Percentiles rank a stretch among this genome's conserved stretches.
These are phyloP conservation scores for Turnix velox DNA, from an alignment of 2,113 vertebrate genomes.

Conservation along the genomic window DNA sequence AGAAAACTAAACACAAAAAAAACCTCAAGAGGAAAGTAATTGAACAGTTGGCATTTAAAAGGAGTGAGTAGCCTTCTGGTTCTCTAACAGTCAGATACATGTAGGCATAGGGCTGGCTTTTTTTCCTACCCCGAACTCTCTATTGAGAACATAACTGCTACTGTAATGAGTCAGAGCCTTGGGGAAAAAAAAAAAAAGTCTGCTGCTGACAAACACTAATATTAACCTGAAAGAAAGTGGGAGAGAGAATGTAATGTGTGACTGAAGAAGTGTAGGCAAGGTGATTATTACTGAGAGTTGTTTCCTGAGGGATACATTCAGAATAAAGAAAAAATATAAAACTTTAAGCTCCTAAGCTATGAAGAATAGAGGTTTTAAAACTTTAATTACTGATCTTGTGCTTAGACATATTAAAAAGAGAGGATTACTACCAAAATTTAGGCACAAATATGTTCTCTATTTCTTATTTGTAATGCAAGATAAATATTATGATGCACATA, in stretches of 20 bases:
- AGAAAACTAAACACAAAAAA: not conserved
- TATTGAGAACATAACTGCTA: constrained; percentile 62
- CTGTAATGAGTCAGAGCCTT: constrained; percentile 71
- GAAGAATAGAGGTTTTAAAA: not conserved
- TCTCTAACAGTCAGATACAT: constrained; percentile 52
- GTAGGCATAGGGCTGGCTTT: constrained; percentile 58
- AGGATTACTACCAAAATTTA: constrained; percentile 36
- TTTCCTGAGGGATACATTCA: constrained; percentile 37
- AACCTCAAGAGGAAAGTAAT: not conserved
- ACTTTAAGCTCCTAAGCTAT: constrained; percentile 41
- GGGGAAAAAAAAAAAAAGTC: constrained; percentile 20
- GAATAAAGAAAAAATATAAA: constrained; percentile 54
- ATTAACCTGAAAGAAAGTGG: constrained; percentile 58
- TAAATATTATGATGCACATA: constrained; percentile 21
- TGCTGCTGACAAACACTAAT: constrained; percentile 65
- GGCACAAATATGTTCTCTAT: constrained; percentile 7
- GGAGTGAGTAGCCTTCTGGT: constrained; percentile 60
- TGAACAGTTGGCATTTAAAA: constrained; percentile 71
- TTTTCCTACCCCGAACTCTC: constrained; percentile 58
- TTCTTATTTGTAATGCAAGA: constrained; percentile 36
- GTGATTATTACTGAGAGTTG: constrained; percentile 51
- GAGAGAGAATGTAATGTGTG: constrained; percentile 59
- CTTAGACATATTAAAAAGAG: constrained; percentile 35
- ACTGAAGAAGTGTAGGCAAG: constrained; percentile 56
- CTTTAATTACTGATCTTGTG: constrained; percentile 42